Percentiles rank a stretch among this genome's conserved stretches.
Conservation (phyloP, 2,888 invertebrate species). For the Drosophila maculinotata region DNA sequence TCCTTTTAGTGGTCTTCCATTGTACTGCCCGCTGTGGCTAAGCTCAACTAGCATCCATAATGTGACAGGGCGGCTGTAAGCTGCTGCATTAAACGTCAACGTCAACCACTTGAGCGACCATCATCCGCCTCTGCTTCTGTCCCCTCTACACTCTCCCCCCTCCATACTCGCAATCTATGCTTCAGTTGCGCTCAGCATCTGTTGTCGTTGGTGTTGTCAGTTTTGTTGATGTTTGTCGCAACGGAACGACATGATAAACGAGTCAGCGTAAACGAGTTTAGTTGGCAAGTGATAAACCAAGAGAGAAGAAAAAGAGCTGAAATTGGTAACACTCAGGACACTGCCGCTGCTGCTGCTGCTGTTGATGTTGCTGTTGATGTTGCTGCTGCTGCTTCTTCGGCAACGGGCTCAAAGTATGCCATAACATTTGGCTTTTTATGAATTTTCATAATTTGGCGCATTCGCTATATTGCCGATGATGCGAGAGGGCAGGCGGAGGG, state of each 20-base stretch:
- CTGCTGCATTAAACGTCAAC: conserved; percentile 56
- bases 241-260: conserved; percentile 68
- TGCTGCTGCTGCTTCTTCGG: background rate
- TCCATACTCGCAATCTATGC: no score
- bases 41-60: conserved; percentile 18
- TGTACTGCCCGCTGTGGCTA: conserved; percentile 7
- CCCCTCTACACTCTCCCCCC: background rate
- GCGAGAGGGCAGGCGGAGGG: background rate
- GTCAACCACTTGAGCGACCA: conserved; percentile 47
- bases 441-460: conserved; percentile 79
- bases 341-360: conserved; percentile 1
- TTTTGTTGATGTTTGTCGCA: conserved; percentile 55
- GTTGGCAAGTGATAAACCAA: conserved; percentile 71
- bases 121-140: conserved; percentile 13
- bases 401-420: conserved; percentile 66
- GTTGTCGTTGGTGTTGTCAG: conserved; percentile 48
- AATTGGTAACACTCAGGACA: conserved; percentile 59
- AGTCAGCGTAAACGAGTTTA: conserved; percentile 71
- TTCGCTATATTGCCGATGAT: conserved; percentile 25
- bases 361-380: background rate
- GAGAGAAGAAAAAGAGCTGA: conserved; percentile 34
- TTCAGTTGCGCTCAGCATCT: conserved; percentile 44
- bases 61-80: conserved; percentile 29
- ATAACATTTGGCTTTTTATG: conserved; percentile 78
- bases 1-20: conserved; percentile 19